Conservation (phyloP, 2,888 invertebrate genomes). For the Conops quadrifasciatus region DNA sequence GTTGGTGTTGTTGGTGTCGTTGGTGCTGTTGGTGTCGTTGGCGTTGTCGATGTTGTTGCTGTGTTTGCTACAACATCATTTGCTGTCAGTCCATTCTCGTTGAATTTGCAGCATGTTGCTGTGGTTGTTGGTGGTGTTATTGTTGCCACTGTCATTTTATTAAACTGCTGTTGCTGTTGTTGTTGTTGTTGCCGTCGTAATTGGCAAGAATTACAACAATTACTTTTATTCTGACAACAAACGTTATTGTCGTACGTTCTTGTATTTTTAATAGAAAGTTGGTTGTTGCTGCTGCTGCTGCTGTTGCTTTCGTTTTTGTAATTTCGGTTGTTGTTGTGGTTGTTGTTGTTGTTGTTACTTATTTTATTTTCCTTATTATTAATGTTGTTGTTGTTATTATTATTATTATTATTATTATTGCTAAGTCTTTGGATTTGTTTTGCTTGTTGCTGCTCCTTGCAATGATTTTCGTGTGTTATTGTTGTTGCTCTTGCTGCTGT, state of each 20-base stretch:
- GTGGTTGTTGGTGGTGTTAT: conserved; percentile 47
- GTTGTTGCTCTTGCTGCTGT: conserved; percentile 2
- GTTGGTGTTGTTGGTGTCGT: conserved; percentile 52
- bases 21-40: conserved; percentile 46
- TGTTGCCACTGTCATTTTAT: conserved; percentile 47
- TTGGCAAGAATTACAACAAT: conserved; percentile 58
- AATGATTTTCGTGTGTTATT: neutral
- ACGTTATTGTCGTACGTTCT: conserved; percentile 37
- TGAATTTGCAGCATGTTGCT: conserved; percentile 41
- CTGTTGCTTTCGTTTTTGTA: conserved; percentile 16
- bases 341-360: conserved; percentile 36
- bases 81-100: conserved; percentile 56
- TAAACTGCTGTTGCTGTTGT: conserved; percentile 35
- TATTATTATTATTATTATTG: conserved; percentile 47
- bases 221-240: conserved; percentile 37
- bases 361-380: conserved; percentile 43
- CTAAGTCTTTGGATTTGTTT: conserved; percentile 61
- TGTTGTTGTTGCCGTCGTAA: conserved; percentile 44
- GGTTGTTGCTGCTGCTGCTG: conserved; percentile 41
- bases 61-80: conserved; percentile 43
- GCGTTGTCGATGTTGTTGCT: conserved; percentile 51
- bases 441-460: conserved; percentile 39
- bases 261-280: neutral
- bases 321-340: conserved; percentile 25
- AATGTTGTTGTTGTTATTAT: too few relatives aligned